phyloP scores from a whole-genome alignment of 1,140 invertebrate species.

The Penaeus indicus region DNA sequence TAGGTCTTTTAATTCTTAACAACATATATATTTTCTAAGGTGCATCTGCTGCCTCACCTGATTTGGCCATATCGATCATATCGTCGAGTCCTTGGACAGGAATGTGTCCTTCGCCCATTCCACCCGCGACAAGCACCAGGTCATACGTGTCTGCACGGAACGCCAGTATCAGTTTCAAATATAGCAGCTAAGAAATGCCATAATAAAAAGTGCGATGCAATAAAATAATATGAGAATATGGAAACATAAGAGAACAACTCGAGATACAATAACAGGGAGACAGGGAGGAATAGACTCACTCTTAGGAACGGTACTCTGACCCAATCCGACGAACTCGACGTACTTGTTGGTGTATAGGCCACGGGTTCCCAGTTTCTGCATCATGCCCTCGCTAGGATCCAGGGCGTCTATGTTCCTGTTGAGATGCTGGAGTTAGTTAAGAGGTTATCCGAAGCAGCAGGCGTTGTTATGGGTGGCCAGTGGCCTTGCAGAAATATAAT shows the following conservation, averaged over 20 bases:
- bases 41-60: slow-evolving; percentile 25
- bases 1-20: too few relatives aligned
- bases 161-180: too few relatives aligned
- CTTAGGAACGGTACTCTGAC: background rate
- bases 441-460: too few relatives aligned
- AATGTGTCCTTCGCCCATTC: slow-evolving; percentile 37
- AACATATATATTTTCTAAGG: too few relatives aligned
- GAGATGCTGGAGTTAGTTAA: too few relatives aligned
- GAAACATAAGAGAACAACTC: background rate
- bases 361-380: background rate
- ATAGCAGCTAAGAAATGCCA: background rate
- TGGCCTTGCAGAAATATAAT: too few relatives aligned
- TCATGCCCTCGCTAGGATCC: background rate
- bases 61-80: slow-evolving; percentile 40
- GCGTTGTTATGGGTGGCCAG: too few relatives aligned
- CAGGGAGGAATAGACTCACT: background rate
- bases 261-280: background rate
- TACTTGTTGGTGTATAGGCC: slow-evolving; percentile 5
- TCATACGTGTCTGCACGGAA: slow-evolving; percentile 21
- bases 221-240: too few relatives aligned
- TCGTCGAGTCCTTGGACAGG: slow-evolving; percentile 39
- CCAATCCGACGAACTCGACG: background rate
- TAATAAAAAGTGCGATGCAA: background rate
- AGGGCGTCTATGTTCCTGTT: background rate
- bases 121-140: slow-evolving; percentile 27